Conservation (phyloP, 2,113 vertebrate genomes). For the Morone chrysops region DNA sequence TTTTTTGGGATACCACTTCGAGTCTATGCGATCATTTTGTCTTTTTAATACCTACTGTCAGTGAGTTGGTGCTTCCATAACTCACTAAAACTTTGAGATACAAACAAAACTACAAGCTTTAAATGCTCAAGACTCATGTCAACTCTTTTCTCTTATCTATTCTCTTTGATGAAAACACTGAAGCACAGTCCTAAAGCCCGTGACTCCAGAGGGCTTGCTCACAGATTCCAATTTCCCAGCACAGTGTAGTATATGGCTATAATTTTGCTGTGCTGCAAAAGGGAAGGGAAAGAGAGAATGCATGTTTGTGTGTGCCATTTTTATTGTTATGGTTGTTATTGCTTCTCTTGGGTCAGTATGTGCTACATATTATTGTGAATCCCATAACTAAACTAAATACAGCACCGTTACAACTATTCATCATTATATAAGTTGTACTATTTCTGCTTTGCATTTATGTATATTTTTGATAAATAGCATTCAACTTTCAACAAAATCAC, state of each 20-base stretch:
- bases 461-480: neutral
- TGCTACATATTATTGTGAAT: neutral
- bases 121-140: conserved; percentile 39
- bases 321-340: neutral
- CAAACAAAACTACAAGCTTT: conserved; percentile 39
- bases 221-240: conserved; percentile 44
- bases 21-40: conserved; percentile 21
- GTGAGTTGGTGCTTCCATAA: conserved; percentile 29
- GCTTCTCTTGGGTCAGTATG: neutral
- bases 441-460: neutral
- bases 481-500: too few species aligned
- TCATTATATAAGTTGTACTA: neutral
- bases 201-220: conserved; percentile 37
- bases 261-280: conserved; percentile 16
- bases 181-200: conserved; percentile 20
- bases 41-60: conserved; percentile 49
- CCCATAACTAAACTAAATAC: neutral
- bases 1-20: conserved; percentile 24
- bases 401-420: neutral
- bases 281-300: neutral
- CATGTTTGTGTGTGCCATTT: conserved; percentile 5
- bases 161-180: conserved; percentile 49
- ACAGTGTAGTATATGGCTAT: conserved; percentile 8
- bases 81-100: conserved; percentile 30
- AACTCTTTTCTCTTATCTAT: conserved; percentile 37